Base-by-base conservation (phyloP, 2,797 vertebrate species). In the Podarcis siculus region DNA sequence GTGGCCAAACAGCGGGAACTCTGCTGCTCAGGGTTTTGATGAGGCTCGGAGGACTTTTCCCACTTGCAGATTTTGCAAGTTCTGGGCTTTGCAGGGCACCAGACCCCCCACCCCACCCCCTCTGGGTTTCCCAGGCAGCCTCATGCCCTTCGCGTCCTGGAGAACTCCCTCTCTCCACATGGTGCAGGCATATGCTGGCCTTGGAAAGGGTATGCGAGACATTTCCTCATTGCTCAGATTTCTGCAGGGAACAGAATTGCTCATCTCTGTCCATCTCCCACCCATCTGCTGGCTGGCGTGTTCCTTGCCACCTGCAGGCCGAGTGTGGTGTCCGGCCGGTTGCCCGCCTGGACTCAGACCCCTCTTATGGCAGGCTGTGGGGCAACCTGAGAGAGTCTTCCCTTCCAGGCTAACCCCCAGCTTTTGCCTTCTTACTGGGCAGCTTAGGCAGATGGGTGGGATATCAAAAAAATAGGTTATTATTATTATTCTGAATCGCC, bases 311-410 rank as follows among this genome's bases (percentile, higher is more conserved):
- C 64, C 37, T 13, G 12, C n/a, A n/a, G 15, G 17, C 25, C 4
- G 37, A 2, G 15, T 25, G 25, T 2, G 9, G 64, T 10, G 42
- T 45, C 64, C 7, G 0, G 27, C 6, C 30, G 30, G 39, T 8
- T 8, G 27, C 3, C 8, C 4, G 6, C 45, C 8, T 3, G 7
- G 32, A 32, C 45, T 13, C 4, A 10, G 4, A 1, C 21, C 21
- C 21, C 2, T 39, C 35, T 39, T 75, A 27, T 3, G 17, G 78
- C 45, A 3, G 45, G 45, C 45, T 49, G 49, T 12, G 55, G 17
- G 19, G 15, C 8, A 30, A 27, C 37, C 19, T 45, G 37, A 12
- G 35, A 8, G 73, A 19, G 17, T 21, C 6, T 27, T 35, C 42
- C 25, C 82, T 32, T n/a, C 42, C 67, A 32, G 67, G n/a, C n/a